Evolutionary conservation across 2,888 invertebrate genomes (phyloP).

Genomic region (Hymenopus coronatus): DNA sequence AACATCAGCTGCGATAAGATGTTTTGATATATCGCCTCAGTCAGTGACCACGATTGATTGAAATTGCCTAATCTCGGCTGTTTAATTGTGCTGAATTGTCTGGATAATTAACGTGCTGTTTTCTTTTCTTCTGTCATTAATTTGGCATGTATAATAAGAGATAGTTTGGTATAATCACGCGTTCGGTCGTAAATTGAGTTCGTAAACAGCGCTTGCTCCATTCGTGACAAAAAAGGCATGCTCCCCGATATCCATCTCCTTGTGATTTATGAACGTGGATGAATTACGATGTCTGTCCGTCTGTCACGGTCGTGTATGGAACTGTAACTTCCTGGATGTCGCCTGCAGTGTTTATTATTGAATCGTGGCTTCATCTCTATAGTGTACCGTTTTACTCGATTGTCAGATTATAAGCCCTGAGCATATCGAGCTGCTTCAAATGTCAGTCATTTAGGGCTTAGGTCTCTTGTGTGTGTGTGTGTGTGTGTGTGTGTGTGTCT

Average conservation of each 20-base stretch:
- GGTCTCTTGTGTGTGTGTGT: too few species aligned
- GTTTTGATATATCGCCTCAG: too few species aligned
- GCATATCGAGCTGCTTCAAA: background rate
- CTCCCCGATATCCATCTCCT: background rate
- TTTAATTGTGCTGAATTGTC: background rate
- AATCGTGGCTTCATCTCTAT: background rate
- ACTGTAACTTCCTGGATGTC: background rate
- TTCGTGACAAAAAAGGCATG: background rate
- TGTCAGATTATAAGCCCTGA: background rate
- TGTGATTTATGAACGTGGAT: background rate
- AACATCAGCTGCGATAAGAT: too few species aligned
- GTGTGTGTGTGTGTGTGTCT: too few species aligned
- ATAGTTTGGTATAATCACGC: background rate
- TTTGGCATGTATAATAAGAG: background rate
- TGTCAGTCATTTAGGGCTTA: too few species aligned
- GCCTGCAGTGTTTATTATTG: background rate
- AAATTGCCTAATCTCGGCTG: too few species aligned
- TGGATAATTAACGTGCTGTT: background rate
- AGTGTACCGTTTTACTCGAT: background rate
- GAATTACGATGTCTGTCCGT: background rate
- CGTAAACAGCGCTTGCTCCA: background rate
- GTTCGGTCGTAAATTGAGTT: background rate
- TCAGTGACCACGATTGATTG: too few species aligned
- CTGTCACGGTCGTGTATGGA: background rate
- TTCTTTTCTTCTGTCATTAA: background rate